A percentile compares a stretch with the other conserved stretches of the same genome.
These are phyloP conservation scores for Cheiracanthium punctorium DNA, from an alignment of 2,888 invertebrate species.

Conservation along the genomic window DNA sequence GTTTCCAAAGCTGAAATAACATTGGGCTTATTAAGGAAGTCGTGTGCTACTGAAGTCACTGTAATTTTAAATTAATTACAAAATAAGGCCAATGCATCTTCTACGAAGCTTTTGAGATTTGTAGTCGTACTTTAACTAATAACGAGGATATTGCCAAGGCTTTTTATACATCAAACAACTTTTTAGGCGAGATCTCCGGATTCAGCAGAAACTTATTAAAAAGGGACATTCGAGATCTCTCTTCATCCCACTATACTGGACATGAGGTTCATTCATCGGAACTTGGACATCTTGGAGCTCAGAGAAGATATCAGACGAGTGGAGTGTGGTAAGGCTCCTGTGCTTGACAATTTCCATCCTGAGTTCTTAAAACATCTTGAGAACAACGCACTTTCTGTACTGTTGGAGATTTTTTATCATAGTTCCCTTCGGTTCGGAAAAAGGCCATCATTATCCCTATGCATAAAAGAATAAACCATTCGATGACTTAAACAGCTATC, in stretches of 20 bases:
- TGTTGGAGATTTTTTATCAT: background rate
- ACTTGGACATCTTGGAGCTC: background rate
- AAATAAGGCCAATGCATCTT: too few relatives aligned
- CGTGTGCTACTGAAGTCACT: too few relatives aligned
- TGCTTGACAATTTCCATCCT: background rate
- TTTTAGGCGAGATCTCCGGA: background rate
- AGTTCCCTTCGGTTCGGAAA: constrained; percentile 16
- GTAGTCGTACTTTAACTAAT: constrained; percentile 12
- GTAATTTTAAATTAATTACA: too few relatives aligned
- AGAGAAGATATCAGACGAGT: background rate
- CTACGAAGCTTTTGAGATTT: background rate
- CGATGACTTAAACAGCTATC: background rate
- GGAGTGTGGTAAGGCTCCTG: background rate
- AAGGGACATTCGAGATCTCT: background rate
- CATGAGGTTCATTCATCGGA: background rate
- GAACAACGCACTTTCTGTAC: background rate
- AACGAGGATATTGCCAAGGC: background rate
- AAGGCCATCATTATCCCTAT: background rate
- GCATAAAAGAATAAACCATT: too few relatives aligned
- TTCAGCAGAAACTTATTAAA: background rate
- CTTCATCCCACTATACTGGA: background rate
- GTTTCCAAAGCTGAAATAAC: too few relatives aligned
- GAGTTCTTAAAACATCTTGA: background rate
- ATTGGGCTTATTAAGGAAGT: too few relatives aligned
- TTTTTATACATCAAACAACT: background rate